Conservation (phyloP, 1,140 invertebrate genomes). For the Diorhabda carinulata region DNA sequence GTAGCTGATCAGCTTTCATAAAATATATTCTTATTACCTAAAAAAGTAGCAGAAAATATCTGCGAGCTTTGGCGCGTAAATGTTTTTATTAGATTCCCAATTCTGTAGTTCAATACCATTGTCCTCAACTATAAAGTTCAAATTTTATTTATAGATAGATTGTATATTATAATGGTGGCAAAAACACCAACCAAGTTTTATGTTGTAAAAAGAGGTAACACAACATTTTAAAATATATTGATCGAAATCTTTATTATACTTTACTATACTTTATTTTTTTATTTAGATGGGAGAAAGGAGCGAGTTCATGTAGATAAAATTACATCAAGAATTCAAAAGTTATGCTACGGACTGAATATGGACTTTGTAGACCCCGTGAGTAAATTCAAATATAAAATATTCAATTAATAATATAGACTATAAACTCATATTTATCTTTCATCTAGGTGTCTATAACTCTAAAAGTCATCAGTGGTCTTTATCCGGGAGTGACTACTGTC, state of each 20-base stretch:
- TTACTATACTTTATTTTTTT: slow-evolving; percentile 13
- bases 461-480: slow-evolving; percentile 90
- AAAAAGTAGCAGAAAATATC: no score
- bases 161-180: background rate
- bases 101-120: no score
- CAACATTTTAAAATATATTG: slow-evolving; percentile 3
- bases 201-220: slow-evolving; percentile 53
- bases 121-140: no score
- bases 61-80: no score
- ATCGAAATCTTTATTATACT: no score
- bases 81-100: no score
- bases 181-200: slow-evolving; percentile 47
- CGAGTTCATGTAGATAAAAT: slow-evolving; percentile 97
- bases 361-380: slow-evolving; percentile 94
- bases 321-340: slow-evolving; percentile 89
- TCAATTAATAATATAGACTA: no score
- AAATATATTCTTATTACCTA: no score
- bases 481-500: slow-evolving; percentile 92
- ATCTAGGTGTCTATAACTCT: slow-evolving; percentile 60
- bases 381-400: slow-evolving; percentile 27
- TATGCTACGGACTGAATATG: slow-evolving; percentile 94
- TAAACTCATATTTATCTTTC: background rate
- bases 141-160: no score
- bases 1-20: no score
- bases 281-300: slow-evolving; percentile 82